Conservation (phyloP, 2,888 invertebrate species). For the Brachycybe producta region DNA sequence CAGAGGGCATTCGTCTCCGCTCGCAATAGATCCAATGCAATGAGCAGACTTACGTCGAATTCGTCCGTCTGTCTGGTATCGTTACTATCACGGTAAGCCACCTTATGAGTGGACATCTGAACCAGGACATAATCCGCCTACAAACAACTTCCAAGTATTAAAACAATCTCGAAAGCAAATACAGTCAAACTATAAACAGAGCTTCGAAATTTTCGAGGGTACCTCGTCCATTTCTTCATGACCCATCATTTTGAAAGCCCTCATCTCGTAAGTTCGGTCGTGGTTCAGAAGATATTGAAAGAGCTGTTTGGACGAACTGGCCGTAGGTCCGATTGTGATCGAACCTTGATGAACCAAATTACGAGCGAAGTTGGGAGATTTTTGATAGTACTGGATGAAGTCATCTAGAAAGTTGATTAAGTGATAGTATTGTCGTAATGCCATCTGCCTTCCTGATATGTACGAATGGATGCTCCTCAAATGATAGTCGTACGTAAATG, state of each 20-base stretch:
- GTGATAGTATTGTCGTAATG: constrained; percentile 50
- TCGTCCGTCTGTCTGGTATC: constrained; percentile 49
- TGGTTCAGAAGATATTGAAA: constrained; percentile 56
- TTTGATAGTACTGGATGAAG: constrained; percentile 60
- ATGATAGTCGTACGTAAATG: constrained; percentile 65
- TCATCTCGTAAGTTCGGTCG: constrained; percentile 52
- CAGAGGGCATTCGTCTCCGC: constrained; percentile 33
- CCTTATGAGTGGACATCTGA: constrained; percentile 44
- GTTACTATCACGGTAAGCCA: constrained; percentile 46
- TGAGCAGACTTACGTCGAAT: constrained; percentile 52
- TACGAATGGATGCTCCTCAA: constrained; percentile 52
- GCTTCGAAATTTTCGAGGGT: too few relatives aligned
- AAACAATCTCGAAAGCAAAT: not conserved
- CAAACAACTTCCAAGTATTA: constrained; percentile 1
- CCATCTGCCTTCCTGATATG: constrained; percentile 43
- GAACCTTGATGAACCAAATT: constrained; percentile 56
- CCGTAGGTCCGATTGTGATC: constrained; percentile 45
- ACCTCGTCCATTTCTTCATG: constrained; percentile 24
- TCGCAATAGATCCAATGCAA: constrained; percentile 42
- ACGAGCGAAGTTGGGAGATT: constrained; percentile 60
- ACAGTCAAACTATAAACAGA: not conserved
- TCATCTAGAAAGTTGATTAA: constrained; percentile 58
- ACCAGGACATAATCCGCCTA: constrained; percentile 48
- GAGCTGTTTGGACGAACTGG: constrained; percentile 49
- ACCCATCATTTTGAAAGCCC: constrained; percentile 47